Base-by-base conservation (phyloP, 2,888 invertebrate genomes). In the Fabriciana adippe region DNA sequence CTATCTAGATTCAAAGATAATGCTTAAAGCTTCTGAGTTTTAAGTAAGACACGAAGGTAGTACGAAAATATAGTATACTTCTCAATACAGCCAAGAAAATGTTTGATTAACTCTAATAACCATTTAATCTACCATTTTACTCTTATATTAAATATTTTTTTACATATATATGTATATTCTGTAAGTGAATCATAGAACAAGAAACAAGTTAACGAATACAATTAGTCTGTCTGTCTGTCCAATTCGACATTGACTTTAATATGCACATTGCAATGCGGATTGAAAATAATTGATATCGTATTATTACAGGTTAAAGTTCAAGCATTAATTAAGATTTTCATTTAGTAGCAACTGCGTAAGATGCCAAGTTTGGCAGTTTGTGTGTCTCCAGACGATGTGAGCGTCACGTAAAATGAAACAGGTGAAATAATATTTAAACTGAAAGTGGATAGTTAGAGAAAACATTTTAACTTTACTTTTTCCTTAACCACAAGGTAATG, bases 321-420 rank as follows among this genome's bases (percentile, higher is more conserved):
- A 70, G 75, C 84, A 81, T 87, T 88, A 85, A 86, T 86, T 86
- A 86, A 78, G 78, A 71, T 75, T 80, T 84, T 79, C 83, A 87
- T 86, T 87, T 83, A 74, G 79, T 54, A 63, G 69, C 69, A 71
- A 78, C 66, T 75, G 73, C 73, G 66, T 78, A 80, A 81, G 79
- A 79, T 75, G 74, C 69, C 71, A 81, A 83, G 80, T 83, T 84
- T 77, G 68, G 75, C 72, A 71, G 77, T 78, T 81, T 78, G 70
- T 78, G 60, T 79, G 80, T 83, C 81, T 82, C 78, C 18, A 60
- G 64, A 78, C 82, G 75, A 78, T 75, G 72, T 73, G 66, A 53
- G 74, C 50, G 78, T 77, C 83, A 85, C 84, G 84, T 81, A 78
- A 57, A 73, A 67, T 56, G 64, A 68, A 64, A 71, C 73, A 70